Conservation (phyloP, 2,113 vertebrate genomes). For the Dicaeum eximium region DNA sequence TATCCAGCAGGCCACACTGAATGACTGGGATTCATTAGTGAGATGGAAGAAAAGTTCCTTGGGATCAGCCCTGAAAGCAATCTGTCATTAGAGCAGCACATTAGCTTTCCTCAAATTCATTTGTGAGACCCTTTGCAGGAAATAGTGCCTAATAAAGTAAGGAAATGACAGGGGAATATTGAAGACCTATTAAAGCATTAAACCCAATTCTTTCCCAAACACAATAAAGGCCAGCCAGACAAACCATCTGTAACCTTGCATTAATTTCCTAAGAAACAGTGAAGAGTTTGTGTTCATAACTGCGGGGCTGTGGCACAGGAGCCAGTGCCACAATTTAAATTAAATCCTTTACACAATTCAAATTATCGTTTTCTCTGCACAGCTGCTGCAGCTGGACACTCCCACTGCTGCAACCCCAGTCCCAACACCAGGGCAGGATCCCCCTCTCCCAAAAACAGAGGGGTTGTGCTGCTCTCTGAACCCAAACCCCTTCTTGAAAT, state of each 20-base stretch:
- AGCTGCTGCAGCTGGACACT: not conserved
- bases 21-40: not conserved
- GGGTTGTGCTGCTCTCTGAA: constrained; percentile 28
- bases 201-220: not conserved
- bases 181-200: not conserved
- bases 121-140: constrained; percentile 14
- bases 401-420: not conserved
- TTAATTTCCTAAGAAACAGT: not conserved
- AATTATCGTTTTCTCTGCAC: constrained; percentile 26
- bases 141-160: constrained; percentile 26
- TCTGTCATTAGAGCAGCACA: not conserved
- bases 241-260: not conserved
- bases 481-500: constrained; percentile 36
- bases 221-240: not conserved
- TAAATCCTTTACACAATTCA: too few species aligned
- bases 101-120: constrained; percentile 26
- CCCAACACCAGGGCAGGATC: not conserved
- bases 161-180: constrained; percentile 24
- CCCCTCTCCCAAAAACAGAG: constrained; percentile 3
- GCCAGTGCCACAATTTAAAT: not conserved
- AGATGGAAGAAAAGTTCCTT: constrained; percentile 5
- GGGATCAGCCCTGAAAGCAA: constrained; percentile 22
- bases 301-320: rapidly evolving
- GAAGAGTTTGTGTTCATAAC: not conserved
- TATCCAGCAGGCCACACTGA: not conserved